phyloP scores from a whole-genome alignment of 1,140 invertebrate genomes.

The Stenopsyche tienmushanensis region DNA sequence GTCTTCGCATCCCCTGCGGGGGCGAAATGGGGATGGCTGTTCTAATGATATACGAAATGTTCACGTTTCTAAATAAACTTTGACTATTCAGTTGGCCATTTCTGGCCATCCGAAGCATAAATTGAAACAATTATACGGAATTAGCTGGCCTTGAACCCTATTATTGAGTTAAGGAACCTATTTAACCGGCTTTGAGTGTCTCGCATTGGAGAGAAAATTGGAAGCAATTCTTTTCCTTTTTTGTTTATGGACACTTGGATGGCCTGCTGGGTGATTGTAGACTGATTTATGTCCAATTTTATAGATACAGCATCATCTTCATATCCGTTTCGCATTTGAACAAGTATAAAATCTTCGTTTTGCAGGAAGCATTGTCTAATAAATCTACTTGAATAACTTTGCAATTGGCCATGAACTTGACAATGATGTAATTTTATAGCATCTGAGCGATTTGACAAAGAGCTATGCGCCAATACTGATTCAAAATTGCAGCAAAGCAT shows the following conservation, averaged over 20 bases:
- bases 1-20: neutral
- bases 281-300: neutral
- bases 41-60: too few species aligned
- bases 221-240: neutral
- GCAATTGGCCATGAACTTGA: too few species aligned
- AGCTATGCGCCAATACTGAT: too few species aligned
- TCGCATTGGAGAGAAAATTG: neutral
- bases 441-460: too few species aligned
- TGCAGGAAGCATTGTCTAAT: too few species aligned
- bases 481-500: too few species aligned
- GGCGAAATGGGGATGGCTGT: too few species aligned
- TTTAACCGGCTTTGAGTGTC: neutral
- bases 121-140: neutral
- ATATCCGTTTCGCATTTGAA: neutral
- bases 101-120: neutral
- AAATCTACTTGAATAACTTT: too few species aligned
- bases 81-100: neutral
- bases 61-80: neutral
- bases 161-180: neutral
- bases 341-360: too few species aligned
- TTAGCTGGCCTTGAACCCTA: conserved; percentile 6
- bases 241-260: neutral
- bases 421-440: too few species aligned
- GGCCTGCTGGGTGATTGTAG: neutral
- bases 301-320: neutral